Evolutionary conservation across 2,113 vertebrate genomes (phyloP).

Genomic region (Amblyopsis rosae): DNA sequence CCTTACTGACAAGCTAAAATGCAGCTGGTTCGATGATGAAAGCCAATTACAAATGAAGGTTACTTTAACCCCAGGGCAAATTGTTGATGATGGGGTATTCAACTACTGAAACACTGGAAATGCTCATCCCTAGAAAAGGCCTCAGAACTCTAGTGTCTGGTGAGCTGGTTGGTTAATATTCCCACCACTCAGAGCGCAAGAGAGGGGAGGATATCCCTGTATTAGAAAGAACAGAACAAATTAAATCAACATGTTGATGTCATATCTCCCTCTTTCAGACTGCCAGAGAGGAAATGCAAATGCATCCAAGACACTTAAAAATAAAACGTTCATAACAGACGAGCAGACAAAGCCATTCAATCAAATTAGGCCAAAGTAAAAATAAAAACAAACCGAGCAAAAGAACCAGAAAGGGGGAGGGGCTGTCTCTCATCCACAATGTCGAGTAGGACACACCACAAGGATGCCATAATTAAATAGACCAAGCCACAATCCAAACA

Average conservation of each 20-base stretch:
- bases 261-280: conserved; percentile 78
- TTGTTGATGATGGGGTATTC: too few species aligned
- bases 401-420: conserved; percentile 53
- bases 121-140: background rate
- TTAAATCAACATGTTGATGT: conserved; percentile 5
- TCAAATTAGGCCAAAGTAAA: conserved; percentile 27
- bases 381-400: conserved; percentile 67
- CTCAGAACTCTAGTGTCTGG: conserved; percentile 78
- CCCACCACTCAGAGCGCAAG: conserved; percentile 65
- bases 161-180: conserved; percentile 77
- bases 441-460: conserved; percentile 78
- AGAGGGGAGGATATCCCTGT: conserved; percentile 76
- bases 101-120: too few species aligned
- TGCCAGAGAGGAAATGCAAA: conserved; percentile 74
- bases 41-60: too few species aligned
- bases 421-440: conserved; percentile 86
- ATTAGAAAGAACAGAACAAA: conserved; percentile 52
- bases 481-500: conserved; percentile 17
- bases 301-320: conserved; percentile 73
- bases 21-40: too few species aligned
- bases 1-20: too few species aligned
- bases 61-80: too few species aligned
- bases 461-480: conserved; percentile 76
- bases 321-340: conserved; percentile 31
- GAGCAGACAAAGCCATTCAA: background rate